A percentile compares a stretch with the other conserved stretches of the same genome.
Evolutionary conservation across 2,888 invertebrate genomes (phyloP).

Genomic region (Ligdia adustata): DNA sequence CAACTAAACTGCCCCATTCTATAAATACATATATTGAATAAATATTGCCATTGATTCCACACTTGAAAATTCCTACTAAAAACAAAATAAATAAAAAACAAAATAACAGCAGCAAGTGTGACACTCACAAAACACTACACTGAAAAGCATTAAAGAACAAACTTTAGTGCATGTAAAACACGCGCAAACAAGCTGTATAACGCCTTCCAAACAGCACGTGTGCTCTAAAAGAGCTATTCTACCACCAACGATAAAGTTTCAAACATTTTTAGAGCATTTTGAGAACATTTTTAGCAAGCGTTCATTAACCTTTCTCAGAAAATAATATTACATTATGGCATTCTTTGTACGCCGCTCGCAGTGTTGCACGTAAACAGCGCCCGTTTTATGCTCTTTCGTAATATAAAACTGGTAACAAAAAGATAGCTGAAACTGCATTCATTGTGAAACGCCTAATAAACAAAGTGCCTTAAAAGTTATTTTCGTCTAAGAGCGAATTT

Average conservation of each 20-base stretch:
- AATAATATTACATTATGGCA: constrained; percentile 20
- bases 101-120: too few species aligned
- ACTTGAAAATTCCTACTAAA: too few species aligned
- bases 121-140: not conserved
- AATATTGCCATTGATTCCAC: too few species aligned
- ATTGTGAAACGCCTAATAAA: constrained; percentile 15
- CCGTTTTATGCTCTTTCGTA: constrained; percentile 10
- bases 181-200: constrained; percentile 9
- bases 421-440: constrained; percentile 12
- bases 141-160: constrained; percentile 3
- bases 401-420: constrained; percentile 20
- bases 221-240: constrained; percentile 7
- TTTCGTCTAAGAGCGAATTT: not conserved
- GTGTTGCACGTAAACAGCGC: constrained; percentile 15
- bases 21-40: too few species aligned
- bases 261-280: constrained; percentile 15
- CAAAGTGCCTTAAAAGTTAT: constrained; percentile 2
- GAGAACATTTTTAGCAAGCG: constrained; percentile 16
- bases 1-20: too few species aligned
- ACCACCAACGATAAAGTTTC: constrained; percentile 8
- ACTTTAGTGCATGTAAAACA: constrained; percentile 5
- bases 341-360: constrained; percentile 9
- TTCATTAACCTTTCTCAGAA: constrained; percentile 26
- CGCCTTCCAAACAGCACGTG: constrained; percentile 5
- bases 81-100: too few species aligned